Evolutionary conservation across 2,113 vertebrate genomes (phyloP).

Genomic region (Antigone vipio): DNA sequence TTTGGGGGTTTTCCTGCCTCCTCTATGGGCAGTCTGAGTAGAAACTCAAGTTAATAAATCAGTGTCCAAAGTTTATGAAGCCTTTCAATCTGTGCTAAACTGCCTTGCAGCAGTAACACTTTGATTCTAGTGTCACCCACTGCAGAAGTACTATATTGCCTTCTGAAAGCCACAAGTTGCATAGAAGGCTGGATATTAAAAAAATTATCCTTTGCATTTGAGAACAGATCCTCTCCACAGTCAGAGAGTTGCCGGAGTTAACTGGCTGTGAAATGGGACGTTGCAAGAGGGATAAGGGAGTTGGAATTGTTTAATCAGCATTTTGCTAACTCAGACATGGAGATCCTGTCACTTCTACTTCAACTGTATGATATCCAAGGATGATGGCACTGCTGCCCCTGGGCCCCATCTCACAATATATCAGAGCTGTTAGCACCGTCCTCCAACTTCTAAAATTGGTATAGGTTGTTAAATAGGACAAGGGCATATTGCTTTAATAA

Average conservation of each 20-base stretch:
- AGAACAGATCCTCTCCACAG: not conserved
- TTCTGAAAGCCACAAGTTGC: not conserved
- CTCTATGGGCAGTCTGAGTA: not conserved
- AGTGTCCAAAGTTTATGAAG: not conserved
- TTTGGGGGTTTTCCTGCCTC: not conserved
- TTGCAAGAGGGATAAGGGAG: not conserved
- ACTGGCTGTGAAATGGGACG: conserved; percentile 51
- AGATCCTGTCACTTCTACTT: not conserved
- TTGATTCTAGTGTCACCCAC: not conserved
- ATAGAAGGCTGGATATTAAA: not conserved
- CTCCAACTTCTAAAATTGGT: not conserved
- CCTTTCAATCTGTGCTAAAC: not conserved
- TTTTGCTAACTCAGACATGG: not conserved
- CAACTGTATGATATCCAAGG: not conserved
- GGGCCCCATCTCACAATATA: not conserved
- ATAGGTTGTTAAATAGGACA: not conserved
- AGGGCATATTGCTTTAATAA: not conserved
- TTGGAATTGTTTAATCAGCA: conserved; percentile 11
- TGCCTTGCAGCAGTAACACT: not conserved
- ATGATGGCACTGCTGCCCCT: not conserved
- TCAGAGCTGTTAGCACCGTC: not conserved
- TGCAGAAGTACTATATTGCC: not conserved
- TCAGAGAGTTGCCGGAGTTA: not conserved
- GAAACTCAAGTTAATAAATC: not conserved
- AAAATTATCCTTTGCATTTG: not conserved